Conservation (phyloP, 2,113 vertebrate species). For the Poecile atricapillus region DNA sequence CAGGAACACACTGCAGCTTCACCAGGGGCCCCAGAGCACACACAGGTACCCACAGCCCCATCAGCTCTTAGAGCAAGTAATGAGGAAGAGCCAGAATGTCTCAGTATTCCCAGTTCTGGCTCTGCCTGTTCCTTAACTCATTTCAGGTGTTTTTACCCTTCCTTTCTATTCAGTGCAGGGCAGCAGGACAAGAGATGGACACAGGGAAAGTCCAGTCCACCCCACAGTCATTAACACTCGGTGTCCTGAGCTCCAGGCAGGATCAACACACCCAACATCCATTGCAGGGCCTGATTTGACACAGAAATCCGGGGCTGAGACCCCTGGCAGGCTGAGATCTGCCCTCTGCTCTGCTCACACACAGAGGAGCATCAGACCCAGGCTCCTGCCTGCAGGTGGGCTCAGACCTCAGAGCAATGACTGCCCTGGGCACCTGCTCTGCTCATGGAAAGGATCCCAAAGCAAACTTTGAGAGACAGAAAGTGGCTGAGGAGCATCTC, state of each 20-base stretch:
- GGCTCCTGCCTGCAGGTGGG: background rate
- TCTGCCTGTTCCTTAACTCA: background rate
- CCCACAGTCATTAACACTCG: fast-evolving
- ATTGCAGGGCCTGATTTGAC: background rate
- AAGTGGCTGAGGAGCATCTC: background rate
- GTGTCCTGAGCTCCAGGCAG: background rate
- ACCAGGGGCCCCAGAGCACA: background rate
- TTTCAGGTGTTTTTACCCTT: background rate
- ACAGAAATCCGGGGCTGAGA: background rate
- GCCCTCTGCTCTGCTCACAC: background rate
- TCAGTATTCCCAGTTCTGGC: background rate
- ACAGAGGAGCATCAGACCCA: background rate
- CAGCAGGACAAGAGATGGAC: background rate
- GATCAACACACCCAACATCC: background rate
- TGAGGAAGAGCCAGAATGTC: background rate
- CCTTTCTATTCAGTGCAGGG: background rate
- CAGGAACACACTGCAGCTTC: background rate
- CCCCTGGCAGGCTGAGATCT: background rate
- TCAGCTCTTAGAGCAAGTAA: background rate
- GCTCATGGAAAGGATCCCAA: background rate
- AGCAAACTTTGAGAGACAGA: background rate
- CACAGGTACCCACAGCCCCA: background rate
- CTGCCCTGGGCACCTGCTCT: background rate
- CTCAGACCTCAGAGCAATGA: background rate
- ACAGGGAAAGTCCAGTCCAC: background rate